A percentile compares a stretch with the other conserved stretches of the same genome.
These are phyloP conservation scores for Coracias cyanogaster DNA, from an alignment of 2,797 vertebrate genomes.

Conservation along the genomic window DNA sequence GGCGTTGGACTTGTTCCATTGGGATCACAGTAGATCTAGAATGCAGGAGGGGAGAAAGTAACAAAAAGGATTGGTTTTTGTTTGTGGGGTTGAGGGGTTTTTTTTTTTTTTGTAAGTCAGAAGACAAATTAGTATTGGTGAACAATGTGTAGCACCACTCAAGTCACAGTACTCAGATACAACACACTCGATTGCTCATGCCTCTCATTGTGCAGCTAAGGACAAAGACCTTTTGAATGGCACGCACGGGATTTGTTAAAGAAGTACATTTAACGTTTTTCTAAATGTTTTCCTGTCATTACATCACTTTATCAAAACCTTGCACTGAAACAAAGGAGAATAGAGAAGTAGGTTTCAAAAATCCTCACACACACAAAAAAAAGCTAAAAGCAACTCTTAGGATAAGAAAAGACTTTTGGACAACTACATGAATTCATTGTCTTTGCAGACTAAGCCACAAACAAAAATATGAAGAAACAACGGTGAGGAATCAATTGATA, in stretches of 20 bases:
- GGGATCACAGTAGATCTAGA: constrained; percentile 73
- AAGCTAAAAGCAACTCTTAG: neutral
- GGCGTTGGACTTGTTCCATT: constrained; percentile 30
- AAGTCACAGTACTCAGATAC: neutral
- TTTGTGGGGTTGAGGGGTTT: neutral
- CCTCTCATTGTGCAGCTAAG: neutral
- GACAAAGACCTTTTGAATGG: neutral
- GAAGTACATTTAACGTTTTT: neutral
- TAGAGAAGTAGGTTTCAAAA: neutral
- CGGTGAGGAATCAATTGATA: neutral
- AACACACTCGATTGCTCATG: neutral
- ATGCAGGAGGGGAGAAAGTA: neutral
- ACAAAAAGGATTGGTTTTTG: neutral
- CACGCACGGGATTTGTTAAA: neutral
- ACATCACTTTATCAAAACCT: neutral
- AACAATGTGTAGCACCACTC: neutral
- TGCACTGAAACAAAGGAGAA: neutral
- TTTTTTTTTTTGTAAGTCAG: neutral
- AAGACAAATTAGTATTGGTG: neutral
- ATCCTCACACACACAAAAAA: neutral
- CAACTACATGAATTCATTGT: neutral
- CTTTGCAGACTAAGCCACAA: neutral
- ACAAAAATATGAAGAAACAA: neutral
- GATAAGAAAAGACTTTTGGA: neutral
- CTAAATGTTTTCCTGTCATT: neutral